phyloP scores from a whole-genome alignment of 2,797 vertebrate genomes.

The Oceanodroma leucorhoa region DNA sequence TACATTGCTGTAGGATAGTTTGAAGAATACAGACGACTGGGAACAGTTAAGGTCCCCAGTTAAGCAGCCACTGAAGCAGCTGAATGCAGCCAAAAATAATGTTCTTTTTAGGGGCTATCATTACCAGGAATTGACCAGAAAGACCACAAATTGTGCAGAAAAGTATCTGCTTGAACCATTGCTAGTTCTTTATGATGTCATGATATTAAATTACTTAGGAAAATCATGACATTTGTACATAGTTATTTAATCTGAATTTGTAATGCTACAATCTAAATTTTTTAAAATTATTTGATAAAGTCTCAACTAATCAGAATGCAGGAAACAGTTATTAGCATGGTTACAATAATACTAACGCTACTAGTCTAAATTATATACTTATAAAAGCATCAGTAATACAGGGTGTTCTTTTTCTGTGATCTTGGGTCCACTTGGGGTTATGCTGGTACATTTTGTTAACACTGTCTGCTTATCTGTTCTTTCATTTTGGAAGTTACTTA shows the following conservation, averaged over 20 bases:
- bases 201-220: neutral
- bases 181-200: neutral
- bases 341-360: neutral
- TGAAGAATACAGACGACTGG: neutral
- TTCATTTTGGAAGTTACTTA: neutral
- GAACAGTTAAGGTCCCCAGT: neutral
- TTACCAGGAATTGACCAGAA: neutral
- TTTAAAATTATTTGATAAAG: neutral
- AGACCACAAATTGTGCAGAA: neutral
- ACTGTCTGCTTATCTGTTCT: neutral
- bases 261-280: neutral
- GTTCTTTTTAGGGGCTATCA: neutral
- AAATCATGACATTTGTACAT: neutral
- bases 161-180: neutral
- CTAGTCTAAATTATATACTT: neutral
- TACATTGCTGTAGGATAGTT: neutral
- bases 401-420: neutral
- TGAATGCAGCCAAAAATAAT: neutral
- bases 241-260: neutral
- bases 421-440: neutral
- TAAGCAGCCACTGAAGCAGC: neutral
- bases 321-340: neutral
- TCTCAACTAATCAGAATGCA: neutral
- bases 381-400: neutral
- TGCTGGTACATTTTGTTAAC: neutral